Percentiles rank a stretch among this genome's conserved stretches.
Evolutionary conservation across 2,888 invertebrate species (phyloP).

Genomic region (Gastrophysa polygoni): DNA sequence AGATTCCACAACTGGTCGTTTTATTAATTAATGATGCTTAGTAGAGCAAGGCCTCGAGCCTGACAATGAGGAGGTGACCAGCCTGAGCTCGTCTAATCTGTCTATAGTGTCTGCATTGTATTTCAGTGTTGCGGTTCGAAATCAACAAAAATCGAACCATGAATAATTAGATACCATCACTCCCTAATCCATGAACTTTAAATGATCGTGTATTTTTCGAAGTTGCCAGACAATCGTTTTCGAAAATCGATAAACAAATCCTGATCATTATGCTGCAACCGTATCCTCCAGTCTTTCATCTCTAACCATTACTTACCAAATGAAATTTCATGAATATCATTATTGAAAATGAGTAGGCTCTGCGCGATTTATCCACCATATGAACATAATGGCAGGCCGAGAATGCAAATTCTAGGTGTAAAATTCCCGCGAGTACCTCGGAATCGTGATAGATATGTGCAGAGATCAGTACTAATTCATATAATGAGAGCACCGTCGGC

Average conservation of each 20-base stretch:
- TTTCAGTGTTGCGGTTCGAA: no score
- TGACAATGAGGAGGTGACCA: no score
- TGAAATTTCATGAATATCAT: constrained; percentile 26
- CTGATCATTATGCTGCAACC: background rate
- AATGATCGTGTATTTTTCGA: background rate
- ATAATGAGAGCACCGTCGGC: constrained; percentile 9
- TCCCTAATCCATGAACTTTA: no score
- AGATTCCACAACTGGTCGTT: no score
- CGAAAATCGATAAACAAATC: background rate
- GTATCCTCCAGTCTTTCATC: constrained; percentile 4
- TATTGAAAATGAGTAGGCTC: constrained; percentile 17
- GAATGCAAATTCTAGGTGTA: constrained; percentile 28
- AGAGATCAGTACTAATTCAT: constrained; percentile 11
- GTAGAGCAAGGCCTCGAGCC: no score
- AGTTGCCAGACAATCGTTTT: background rate
- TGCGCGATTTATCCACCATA: constrained; percentile 2
- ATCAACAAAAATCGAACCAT: no score
- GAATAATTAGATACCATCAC: no score
- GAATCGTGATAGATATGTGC: constrained; percentile 23
- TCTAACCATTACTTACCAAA: constrained; percentile 4
- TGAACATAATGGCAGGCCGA: constrained; percentile 2
- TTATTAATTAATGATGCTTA: no score
- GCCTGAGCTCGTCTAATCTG: no score
- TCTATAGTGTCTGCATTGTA: no score
- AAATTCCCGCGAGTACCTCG: constrained; percentile 22